These are phyloP conservation scores for Anoplolepis gracilipes DNA, from an alignment of 1,140 invertebrate genomes.

Conservation along the genomic window DNA sequence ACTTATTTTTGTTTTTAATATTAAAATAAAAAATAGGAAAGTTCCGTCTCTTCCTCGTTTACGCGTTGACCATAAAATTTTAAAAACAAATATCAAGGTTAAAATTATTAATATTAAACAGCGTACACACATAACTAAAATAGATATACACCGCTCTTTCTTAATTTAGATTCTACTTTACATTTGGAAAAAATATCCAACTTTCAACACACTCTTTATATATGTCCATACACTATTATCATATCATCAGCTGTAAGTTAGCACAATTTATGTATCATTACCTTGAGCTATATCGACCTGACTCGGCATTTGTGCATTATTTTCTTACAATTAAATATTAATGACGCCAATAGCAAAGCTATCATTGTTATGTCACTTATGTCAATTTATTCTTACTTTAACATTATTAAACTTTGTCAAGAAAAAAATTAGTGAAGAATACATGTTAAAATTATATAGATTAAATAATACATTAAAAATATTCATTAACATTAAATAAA, in stretches of 20 bases:
- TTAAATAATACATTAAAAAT: neutral
- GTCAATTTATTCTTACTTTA: neutral
- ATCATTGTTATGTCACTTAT: neutral
- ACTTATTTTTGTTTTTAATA: too few species aligned
- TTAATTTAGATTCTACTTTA: neutral
- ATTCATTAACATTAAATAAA: neutral
- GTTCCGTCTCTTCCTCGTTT: too few species aligned
- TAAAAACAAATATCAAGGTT: too few species aligned
- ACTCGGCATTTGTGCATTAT: neutral
- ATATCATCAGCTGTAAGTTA: slow-evolving; percentile 5
- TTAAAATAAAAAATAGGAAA: too few species aligned
- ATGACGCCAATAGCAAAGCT: neutral
- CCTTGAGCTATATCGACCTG: neutral
- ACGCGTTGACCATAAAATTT: too few species aligned
- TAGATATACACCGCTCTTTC: neutral
- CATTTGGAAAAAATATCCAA: neutral
- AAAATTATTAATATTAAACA: too few species aligned
- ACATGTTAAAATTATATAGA: neutral
- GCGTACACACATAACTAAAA: neutral
- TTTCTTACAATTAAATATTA: neutral
- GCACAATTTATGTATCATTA: slow-evolving; percentile 1
- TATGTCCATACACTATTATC: neutral
- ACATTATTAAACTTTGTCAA: neutral
- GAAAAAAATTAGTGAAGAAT: neutral
- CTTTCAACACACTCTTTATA: slow-evolving; percentile 9